Evolutionary conservation across 2,113 vertebrate genomes (phyloP), one percentile per base, ranked within the genome.

Genomic region (Megaceryle torquata): DNA sequence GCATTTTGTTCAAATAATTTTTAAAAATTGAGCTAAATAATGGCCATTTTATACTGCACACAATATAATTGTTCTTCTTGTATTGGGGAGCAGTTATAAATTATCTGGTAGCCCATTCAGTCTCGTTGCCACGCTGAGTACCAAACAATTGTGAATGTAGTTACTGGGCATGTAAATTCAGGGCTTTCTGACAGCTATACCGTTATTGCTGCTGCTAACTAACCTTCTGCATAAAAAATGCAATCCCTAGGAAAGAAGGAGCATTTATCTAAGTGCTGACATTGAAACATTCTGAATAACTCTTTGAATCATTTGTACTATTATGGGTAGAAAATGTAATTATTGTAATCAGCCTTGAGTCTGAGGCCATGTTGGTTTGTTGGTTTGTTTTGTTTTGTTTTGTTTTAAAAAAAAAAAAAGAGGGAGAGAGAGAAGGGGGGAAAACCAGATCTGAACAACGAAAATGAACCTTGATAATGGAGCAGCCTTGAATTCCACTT

Each of bases 401-500:
- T 61, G 18, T 53, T 71, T 29, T 8, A 31, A 44, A 88, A 95
- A 95, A 88, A 95, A 95, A 93, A 69, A 12, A 41, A 43, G 60
- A 37, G 43, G 21, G 71, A 11, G 41, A 50, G 63, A 35, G 33
- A 44, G 37, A 48, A 84, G 29, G 75, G 76, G 93, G 91, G 51
- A 95, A 94, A 97, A 97, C 92, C 91, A 93, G 94, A 97, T 96
- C 95, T 92, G 92, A 96, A 97, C 96, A 97, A 97, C 61, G 68
- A 97, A 94, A 97, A 97, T 96, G 96, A 97, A 96, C 96, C 97
- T 97, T 94, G 91, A 97, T 98, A 98, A 98, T 98, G 96, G 96
- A 96, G 97, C 97, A 98, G 97, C 97, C 96, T 98, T 97, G 97
- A 97, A 98, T 98, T 97, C 97, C 95, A 97, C 97, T 98, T 98